These are phyloP conservation scores for Philotrypesis tridentata DNA, from an alignment of 1,140 invertebrate genomes.

Conservation along the genomic window DNA sequence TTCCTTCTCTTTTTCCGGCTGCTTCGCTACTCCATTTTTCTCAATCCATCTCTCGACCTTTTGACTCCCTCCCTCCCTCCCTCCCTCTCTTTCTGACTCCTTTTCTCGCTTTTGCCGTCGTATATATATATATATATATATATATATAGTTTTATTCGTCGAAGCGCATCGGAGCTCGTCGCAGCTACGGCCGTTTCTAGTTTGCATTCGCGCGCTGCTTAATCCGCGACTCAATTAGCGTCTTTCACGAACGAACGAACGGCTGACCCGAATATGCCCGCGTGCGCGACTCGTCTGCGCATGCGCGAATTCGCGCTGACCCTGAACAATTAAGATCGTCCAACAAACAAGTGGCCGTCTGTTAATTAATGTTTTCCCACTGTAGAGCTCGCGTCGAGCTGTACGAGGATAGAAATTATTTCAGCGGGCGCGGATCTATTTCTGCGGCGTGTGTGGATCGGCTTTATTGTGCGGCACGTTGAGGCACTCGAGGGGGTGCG, in stretches of 20 bases:
- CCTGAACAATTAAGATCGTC: conserved; percentile 31
- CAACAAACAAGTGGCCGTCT: conserved; percentile 15
- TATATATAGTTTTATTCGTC: not conserved
- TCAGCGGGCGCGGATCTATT: not conserved
- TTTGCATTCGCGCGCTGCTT: conserved; percentile 18
- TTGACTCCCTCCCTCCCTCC: not conserved
- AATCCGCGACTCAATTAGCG: conserved; percentile 23
- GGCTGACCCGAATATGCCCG: not conserved
- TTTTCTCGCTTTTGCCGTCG: no score
- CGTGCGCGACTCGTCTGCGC: no score
- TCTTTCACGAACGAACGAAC: not conserved
- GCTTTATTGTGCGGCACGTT: no score
- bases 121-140: not conserved
- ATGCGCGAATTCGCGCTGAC: no score
- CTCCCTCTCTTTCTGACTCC: not conserved
- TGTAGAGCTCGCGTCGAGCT: not conserved
- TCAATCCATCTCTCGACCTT: conserved; percentile 14
- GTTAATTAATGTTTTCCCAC: conserved; percentile 32
- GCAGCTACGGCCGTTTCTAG: conserved; percentile 4
- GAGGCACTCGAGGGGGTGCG: no score
- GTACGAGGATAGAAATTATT: not conserved
- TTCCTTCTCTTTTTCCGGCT: conserved; percentile 15
- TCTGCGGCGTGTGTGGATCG: no score
- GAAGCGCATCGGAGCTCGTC: not conserved
- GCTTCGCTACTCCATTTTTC: conserved; percentile 8